phyloP scores from a whole-genome alignment of 2,888 invertebrate species.

The Tanypteryx hageni region DNA sequence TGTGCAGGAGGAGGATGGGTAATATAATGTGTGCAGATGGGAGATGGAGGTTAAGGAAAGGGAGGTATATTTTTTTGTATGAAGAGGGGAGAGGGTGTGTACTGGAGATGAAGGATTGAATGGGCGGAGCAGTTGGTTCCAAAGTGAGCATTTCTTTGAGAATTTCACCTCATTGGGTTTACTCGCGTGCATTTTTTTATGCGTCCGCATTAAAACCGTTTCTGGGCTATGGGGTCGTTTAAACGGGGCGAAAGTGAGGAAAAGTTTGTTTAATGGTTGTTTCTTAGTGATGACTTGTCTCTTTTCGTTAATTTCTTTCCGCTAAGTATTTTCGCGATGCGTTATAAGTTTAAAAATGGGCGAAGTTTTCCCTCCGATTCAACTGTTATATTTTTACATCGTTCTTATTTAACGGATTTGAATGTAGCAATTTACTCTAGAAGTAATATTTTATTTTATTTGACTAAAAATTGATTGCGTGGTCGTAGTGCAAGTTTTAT shows the following conservation, averaged over 20 bases:
- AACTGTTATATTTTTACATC: background rate
- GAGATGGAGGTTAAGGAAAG: background rate
- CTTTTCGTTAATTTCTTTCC: background rate
- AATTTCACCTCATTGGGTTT: background rate
- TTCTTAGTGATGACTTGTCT: background rate
- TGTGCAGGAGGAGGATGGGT: background rate
- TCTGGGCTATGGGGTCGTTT: background rate
- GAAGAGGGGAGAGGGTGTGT: background rate
- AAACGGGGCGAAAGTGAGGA: background rate
- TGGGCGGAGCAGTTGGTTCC: background rate
- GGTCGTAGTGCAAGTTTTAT: too few species aligned
- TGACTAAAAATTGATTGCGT: too few species aligned
- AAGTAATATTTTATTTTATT: too few species aligned
- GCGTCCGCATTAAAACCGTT: background rate
- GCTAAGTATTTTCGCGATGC: background rate
- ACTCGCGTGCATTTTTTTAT: background rate
- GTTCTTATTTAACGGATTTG: too few species aligned
- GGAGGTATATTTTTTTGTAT: background rate
- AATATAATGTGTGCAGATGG: background rate
- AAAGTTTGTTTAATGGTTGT: background rate
- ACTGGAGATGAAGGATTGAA: background rate
- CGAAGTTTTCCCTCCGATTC: background rate
- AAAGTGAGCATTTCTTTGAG: background rate
- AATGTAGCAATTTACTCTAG: too few species aligned
- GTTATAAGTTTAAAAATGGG: background rate